Evolutionary conservation across 2,888 invertebrate species (phyloP), one percentile per base, ranked within the genome.

Genomic region (Cenopis cana): DNA sequence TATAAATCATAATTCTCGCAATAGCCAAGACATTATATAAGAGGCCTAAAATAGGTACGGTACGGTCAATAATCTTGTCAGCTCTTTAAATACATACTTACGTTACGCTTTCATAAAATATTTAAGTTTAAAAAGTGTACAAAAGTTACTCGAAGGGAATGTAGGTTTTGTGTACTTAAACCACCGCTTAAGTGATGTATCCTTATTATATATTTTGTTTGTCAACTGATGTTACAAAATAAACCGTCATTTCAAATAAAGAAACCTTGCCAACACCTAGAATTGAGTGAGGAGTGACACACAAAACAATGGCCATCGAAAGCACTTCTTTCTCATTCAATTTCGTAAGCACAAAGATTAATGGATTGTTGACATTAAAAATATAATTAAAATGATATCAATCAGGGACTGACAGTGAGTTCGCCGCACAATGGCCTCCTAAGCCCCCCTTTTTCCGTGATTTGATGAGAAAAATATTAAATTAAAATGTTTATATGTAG

Each of bases 361-460:
- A 88, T 87, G 83, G 77, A 82, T 82, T 88, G 87, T 87, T 87
- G 86, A 88, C 88, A 85, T 82, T 81, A 85, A 87, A 85, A 87
- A 87, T 80, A 81, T 88, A 90, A 90, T 89, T 89, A 89, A 88
- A 89, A 79, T 77, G 75, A 75, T 87, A 89, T 89, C 89, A 89
- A 89, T 90, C 90, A 89, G 75, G 76, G 76, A 68, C 74, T 74
- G 81, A 78, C 76, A 73, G 59, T 50, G 46, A 73, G 64, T 41
- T 64, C 60, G 57, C 55, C 24, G 74, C 81, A 86, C 83, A 88
- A 88, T 87, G 82, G 83, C 70, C 73, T 74, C 73, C 12, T 81
- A 82, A 86, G 85, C 81, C 78, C 76, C 73, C 75, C 83, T n/a
- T 82, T 81, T 79, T 82, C n/a, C 50, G 76, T 76, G 78, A 77